These are phyloP conservation scores for Penaeus vannamei DNA, from an alignment of 1,140 invertebrate species.

Conservation along the genomic window DNA sequence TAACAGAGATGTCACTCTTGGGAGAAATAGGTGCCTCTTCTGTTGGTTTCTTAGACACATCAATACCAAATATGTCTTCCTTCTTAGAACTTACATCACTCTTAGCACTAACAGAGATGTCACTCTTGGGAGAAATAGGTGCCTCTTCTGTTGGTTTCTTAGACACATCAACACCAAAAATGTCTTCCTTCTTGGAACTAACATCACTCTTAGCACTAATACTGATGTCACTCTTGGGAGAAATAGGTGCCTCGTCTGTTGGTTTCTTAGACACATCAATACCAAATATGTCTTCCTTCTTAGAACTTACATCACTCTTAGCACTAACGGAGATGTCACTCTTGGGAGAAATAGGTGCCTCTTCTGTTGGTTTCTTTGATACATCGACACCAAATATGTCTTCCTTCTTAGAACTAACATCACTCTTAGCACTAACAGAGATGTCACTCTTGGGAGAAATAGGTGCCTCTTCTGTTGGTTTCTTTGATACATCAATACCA, in stretches of 20 bases:
- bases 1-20: background rate
- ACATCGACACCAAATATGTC: background rate
- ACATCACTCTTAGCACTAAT: background rate
- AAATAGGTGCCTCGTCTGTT: background rate
- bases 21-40: conserved; percentile 2
- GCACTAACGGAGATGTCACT: background rate
- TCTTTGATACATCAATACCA: background rate
- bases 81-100: background rate
- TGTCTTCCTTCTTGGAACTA: background rate
- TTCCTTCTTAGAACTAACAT: conserved; percentile 17
- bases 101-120: background rate
- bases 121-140: conserved; percentile 4
- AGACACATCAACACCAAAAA: background rate
- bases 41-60: background rate
- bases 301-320: conserved; percentile 1
- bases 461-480: conserved; percentile 2
- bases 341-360: conserved; percentile 7
- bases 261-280: background rate
- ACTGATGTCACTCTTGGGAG: background rate
- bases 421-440: background rate
- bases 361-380: background rate
- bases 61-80: background rate
- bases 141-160: background rate
- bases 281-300: background rate
- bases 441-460: conserved; percentile 7